Evolutionary conservation across 2,113 vertebrate species (phyloP), one percentile per base, ranked within the genome.

Genomic region (Phainopepla nitens): DNA sequence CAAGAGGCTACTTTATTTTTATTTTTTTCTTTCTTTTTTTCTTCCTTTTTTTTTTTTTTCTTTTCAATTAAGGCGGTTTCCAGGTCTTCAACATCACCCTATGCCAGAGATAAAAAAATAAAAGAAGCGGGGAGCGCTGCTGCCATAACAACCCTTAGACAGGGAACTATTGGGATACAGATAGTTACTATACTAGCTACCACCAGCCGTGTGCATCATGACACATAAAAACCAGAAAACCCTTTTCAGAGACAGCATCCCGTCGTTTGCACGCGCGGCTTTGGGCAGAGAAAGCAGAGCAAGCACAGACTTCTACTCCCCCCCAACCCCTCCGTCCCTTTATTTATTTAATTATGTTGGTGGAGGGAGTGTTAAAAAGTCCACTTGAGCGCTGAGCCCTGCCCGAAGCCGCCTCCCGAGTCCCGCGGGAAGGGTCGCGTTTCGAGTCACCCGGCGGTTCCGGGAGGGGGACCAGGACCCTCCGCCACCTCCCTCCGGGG

Each of bases 81-180:
- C 80, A 62, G 87, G 50, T 94, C 82, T 68, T 86, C 62, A 86
- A 58, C 64, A 64, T 41, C 56, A 76, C 35, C 31, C 51, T 25
- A n/a, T 57, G 54, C 42, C 71, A 79, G 42, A 56, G 31, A 92
- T 58, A 47, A 53, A 86, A 65, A 83, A 69, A 83, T 50, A 76
- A 86, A 90, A 93, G 44, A 56, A 64, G 54, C 17, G 18, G 76
- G 50, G 82, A 94, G 39, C 10, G 8, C 92, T 76, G 69, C 89
- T 96, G 88, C 94, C 93, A 94, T 97, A 97, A 95, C 96, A 97
- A 98, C 97, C 97, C 97, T 97, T 97, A 81, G 18, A 62, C 73
- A 72, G 51, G 83, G 81, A 89, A 82, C 70, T 84, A 56, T 61
- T 72, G 89, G 91, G 93, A 93, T 90, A 79, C 54, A 53, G 85